Evolutionary conservation across 2,888 invertebrate genomes (phyloP), one percentile per base, ranked within the genome.

Genomic region (Blera fallax): DNA sequence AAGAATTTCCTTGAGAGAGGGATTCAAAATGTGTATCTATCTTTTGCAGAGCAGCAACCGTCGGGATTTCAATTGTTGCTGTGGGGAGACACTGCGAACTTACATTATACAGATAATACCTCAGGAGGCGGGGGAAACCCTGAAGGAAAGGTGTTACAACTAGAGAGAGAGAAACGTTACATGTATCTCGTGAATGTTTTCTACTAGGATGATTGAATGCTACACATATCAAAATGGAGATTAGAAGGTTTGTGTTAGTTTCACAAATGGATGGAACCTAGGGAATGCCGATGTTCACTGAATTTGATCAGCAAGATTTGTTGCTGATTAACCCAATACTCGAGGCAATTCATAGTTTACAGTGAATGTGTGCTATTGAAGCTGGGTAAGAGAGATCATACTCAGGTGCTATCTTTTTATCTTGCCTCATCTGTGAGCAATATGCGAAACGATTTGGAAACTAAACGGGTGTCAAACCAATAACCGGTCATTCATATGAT

Each of bases 21-120:
- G 81, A 77, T 72, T 81, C 85, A 81, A 80, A 85, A 81, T 85
- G 85, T 85, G 85, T 85, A 85, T 85, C 81, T 85, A 81, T 81
- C 80, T 70, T 67, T 85, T 81, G 76, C 78, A 48, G 48, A 85
- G 72, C 81, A 85, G 56, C 73, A 69, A 34, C 69, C 76, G 79
- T 34, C 60, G 80, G 80, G 62, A 77, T 77, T 85, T 77, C 80
- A 85, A 77, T 85, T 85, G 85, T 81, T 85, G 76, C 62, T 77
- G 64, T 67, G 67, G 60, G 70, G 60, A 76, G 74, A 62, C 62
- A 60, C 34, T 65, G 34, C 64, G 50, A 69, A 70, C 45, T 62
- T 43, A 72, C 65, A 70, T 27, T n/a, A 69, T 21, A 83, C 56
- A 65, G 64, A 74, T 73, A 78, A 50, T 73, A 54, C 37, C 48